Evolutionary conservation across 2,888 invertebrate species (phyloP).

Genomic region (Chloromyia formosa): DNA sequence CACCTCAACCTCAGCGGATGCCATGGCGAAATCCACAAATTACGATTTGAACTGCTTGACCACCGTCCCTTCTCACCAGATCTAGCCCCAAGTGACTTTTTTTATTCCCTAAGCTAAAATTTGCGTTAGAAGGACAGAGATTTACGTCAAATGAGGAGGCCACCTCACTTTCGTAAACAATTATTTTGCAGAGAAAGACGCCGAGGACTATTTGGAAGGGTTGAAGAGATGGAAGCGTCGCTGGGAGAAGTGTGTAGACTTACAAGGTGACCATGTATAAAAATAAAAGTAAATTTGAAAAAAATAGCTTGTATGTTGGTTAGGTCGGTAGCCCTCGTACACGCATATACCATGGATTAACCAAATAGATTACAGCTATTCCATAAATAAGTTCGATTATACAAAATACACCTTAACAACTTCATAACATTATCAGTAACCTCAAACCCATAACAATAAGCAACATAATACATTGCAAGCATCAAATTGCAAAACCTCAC

Average conservation of each 20-base stretch:
- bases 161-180: constrained; percentile 40
- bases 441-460: too few species aligned
- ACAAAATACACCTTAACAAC: too few species aligned
- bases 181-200: constrained; percentile 41
- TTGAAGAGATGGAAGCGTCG: not conserved
- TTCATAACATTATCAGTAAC: too few species aligned
- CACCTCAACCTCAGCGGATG: constrained; percentile 44
- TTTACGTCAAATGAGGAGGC: constrained; percentile 40
- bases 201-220: constrained; percentile 37
- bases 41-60: constrained; percentile 45
- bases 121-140: constrained; percentile 33
- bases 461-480: too few species aligned
- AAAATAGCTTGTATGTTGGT: not conserved
- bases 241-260: not conserved
- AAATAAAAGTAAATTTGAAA: constrained; percentile 2
- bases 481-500: too few species aligned
- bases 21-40: constrained; percentile 48
- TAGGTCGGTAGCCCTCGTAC: too few species aligned
- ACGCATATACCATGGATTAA: too few species aligned
- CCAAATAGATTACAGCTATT: too few species aligned
- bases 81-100: constrained; percentile 37
- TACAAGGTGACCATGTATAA: not conserved
- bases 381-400: too few species aligned
- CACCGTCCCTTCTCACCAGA: constrained; percentile 47
- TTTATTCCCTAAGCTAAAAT: constrained; percentile 36